phyloP scores from a whole-genome alignment of 2,113 vertebrate species.

The Festucalex cinctus region DNA sequence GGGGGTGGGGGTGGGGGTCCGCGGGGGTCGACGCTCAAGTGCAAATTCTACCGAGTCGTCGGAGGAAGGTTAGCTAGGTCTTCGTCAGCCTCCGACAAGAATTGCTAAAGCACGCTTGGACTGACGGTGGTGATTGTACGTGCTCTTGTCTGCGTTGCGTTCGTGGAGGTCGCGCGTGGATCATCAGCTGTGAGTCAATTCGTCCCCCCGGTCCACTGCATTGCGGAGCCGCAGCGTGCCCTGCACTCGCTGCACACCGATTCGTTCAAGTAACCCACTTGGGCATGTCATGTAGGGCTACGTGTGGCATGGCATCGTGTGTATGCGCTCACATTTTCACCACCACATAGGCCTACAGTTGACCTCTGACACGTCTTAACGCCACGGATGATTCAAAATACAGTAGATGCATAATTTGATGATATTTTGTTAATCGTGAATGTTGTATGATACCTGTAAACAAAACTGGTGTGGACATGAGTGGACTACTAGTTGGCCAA shows the following conservation, averaged over 20 bases:
- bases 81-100: neutral
- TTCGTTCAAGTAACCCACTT: neutral
- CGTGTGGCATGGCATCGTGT: neutral
- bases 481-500: neutral
- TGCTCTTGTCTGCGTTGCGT: neutral
- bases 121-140: neutral
- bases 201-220: constrained; percentile 46
- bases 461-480: neutral
- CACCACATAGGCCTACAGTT: constrained; percentile 10
- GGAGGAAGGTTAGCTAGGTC: constrained; percentile 7
- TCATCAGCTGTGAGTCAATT: constrained; percentile 40
- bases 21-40: constrained; percentile 5
- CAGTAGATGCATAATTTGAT: no score
- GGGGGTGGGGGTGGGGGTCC: constrained; percentile 15
- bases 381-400: no score
- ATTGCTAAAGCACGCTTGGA: neutral
- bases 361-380: neutral
- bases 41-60: constrained; percentile 11
- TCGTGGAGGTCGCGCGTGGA: constrained; percentile 15
- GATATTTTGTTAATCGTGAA: no score
- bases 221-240: constrained; percentile 48
- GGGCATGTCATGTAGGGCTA: no score
- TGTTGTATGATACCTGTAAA: no score
- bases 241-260: neutral
- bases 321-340: neutral